Percentiles rank a stretch among this genome's conserved stretches.
Evolutionary conservation across 2,888 invertebrate species (phyloP).

Genomic region (Neoascia interrupta): DNA sequence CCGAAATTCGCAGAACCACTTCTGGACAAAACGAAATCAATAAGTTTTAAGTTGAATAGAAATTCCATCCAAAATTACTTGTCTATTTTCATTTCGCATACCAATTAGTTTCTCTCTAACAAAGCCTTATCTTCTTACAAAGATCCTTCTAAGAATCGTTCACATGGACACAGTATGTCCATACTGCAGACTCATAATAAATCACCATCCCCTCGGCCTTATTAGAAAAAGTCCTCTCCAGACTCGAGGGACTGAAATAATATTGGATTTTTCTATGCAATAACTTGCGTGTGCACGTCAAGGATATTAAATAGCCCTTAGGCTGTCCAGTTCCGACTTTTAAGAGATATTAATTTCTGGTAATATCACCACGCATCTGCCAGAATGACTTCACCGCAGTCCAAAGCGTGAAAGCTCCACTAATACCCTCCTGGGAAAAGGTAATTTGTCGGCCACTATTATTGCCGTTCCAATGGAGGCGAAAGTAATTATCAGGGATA

Average conservation of each 20-base stretch:
- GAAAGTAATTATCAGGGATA: constrained; percentile 56
- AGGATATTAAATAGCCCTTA: constrained; percentile 45
- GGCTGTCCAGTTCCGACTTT: constrained; percentile 31
- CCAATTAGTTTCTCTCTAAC: background rate
- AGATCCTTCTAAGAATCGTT: background rate
- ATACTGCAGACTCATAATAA: background rate
- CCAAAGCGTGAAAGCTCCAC: background rate
- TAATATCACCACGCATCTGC: constrained; percentile 32
- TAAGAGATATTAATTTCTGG: constrained; percentile 55
- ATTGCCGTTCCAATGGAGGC: constrained; percentile 33
- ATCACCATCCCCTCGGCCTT: constrained; percentile 22
- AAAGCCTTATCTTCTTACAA: background rate
- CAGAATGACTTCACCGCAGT: constrained; percentile 3
- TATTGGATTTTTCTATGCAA: constrained; percentile 39
- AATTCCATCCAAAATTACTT: no score
- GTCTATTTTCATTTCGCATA: background rate
- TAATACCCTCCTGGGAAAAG: constrained; percentile 35
- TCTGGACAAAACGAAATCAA: no score
- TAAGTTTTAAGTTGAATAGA: no score
- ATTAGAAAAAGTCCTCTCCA: constrained; percentile 19
- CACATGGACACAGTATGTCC: background rate
- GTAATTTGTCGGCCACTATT: constrained; percentile 50
- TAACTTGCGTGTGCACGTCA: constrained; percentile 32
- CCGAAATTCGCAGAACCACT: no score
- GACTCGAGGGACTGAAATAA: constrained; percentile 38